Evolutionary conservation across 2,797 vertebrate species (phyloP), one percentile per base, ranked within the genome.

Genomic region (Phyllotis vaccarum): DNA sequence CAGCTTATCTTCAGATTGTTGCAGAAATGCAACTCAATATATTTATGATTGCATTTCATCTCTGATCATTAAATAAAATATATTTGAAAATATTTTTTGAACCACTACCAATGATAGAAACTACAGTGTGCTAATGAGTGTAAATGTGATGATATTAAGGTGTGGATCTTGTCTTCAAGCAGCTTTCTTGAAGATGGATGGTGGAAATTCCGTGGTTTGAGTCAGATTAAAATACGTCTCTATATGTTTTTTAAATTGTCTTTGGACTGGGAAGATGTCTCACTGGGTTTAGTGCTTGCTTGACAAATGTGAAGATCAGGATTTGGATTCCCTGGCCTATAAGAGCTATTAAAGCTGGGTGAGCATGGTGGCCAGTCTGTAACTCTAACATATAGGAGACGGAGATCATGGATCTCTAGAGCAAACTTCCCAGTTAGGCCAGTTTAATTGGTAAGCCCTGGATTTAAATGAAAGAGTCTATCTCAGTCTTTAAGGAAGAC

Each of bases 31-130:
- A 87, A 54, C 13, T 64, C 2, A 46, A 12, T 66, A 4, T 79
- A n/a, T n/a, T 68, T 93, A n/a, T 64, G 94, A 86, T 81, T 93
- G 90, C 46, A 88, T 94, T 68, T 94, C 40, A 92, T 31, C 8
- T 93, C 64, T 95, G 81, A n/a, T 93, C 2, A 88, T 68, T 74
- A 89, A 96, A 43, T 90, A 74, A 52, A 86, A 58, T 54, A 24
- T 64, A 70, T 82, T 90, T 80, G 0, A 12, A 60, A 80, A 54
- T 86, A 58, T 40, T 82, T 82, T 46, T 62, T 68, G 19, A 93
- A 62, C 10, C 56, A 37, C 12, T 89, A 9, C 27, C 60, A 29
- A 5, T 52, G 78, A 72, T 37, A 19, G 76, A 81, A 93, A 49
- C 31, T 76, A 6, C 58, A 58, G 14, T 91, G 5, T 86, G 79